phyloP scores from a whole-genome alignment of 2,888 invertebrate genomes.

The Lasiommata megera region DNA sequence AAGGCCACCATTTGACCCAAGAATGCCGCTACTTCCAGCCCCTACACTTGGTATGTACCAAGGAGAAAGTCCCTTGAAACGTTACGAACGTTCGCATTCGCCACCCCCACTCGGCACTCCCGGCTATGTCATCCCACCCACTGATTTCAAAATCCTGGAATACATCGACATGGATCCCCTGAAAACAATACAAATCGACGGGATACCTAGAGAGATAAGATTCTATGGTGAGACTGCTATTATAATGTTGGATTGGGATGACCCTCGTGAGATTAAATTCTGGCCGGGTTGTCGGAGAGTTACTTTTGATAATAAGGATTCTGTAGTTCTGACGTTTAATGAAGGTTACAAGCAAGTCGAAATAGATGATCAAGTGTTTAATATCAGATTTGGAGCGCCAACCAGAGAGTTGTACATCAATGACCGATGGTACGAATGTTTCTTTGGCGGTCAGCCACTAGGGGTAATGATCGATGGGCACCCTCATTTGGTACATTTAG shows the following conservation, averaged over 20 bases:
- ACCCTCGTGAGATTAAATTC: slow-evolving; percentile 92
- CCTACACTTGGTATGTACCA: slow-evolving; percentile 64
- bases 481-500: slow-evolving; percentile 89
- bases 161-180: slow-evolving; percentile 84
- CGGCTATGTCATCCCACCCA: slow-evolving; percentile 57
- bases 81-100: slow-evolving; percentile 55
- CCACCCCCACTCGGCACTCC: slow-evolving; percentile 69
- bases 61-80: slow-evolving; percentile 57
- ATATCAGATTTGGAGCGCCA: slow-evolving; percentile 94
- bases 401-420: slow-evolving; percentile 95
- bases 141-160: slow-evolving; percentile 62
- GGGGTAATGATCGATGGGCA: slow-evolving; percentile 90
- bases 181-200: slow-evolving; percentile 91
- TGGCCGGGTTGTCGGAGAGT: slow-evolving; percentile 89
- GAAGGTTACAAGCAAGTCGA: slow-evolving; percentile 87
- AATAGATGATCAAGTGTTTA: slow-evolving; percentile 87
- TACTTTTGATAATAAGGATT: slow-evolving; percentile 88
- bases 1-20: slow-evolving; percentile 54
- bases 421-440: slow-evolving; percentile 93
- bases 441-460: slow-evolving; percentile 94
- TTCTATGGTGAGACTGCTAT: slow-evolving; percentile 93
- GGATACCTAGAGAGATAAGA: slow-evolving; percentile 89
- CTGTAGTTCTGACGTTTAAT: slow-evolving; percentile 83
- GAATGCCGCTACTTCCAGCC: slow-evolving; percentile 53
- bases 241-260: slow-evolving; percentile 92